phyloP scores from a whole-genome alignment of 2,797 vertebrate species.

The Malacoraja senta region DNA sequence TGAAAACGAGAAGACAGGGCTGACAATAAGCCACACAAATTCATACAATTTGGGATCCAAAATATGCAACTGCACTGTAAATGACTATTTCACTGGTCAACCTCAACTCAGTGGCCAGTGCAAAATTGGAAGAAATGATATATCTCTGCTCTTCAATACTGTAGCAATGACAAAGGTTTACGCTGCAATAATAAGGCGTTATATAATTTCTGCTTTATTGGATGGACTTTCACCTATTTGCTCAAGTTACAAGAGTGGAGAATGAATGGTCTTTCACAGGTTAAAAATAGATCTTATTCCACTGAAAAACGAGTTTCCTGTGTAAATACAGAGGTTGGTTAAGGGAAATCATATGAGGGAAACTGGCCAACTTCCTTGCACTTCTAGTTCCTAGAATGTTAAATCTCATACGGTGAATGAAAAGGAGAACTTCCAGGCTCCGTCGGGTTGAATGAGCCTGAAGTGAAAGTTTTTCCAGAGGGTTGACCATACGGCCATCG shows the following conservation, averaged over 20 bases:
- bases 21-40: constrained; percentile 10
- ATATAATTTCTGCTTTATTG: not conserved
- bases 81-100: not conserved
- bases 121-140: no score
- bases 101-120: not conserved
- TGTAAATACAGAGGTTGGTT: constrained; percentile 26
- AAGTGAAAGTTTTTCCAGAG: constrained; percentile 27
- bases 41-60: not conserved
- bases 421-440: constrained; percentile 3
- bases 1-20: no score
- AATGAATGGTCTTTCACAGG: constrained; percentile 19
- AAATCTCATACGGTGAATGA: not conserved
- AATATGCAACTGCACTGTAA: constrained; percentile 5
- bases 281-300: constrained; percentile 11
- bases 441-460: not conserved
- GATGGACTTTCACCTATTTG: not conserved
- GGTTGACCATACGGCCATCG: not conserved
- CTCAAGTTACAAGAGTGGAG: not conserved
- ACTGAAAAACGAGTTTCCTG: constrained; percentile 21
- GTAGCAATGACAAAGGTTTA: not conserved
- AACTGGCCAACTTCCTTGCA: not conserved
- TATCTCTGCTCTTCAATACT: not conserved
- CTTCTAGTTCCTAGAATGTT: constrained; percentile 14
- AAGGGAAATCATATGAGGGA: constrained; percentile 18
- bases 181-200: not conserved